Evolutionary conservation across 1,140 invertebrate species (phyloP), one percentile per base, ranked within the genome.

Genomic region (Orchesella cincta): DNA sequence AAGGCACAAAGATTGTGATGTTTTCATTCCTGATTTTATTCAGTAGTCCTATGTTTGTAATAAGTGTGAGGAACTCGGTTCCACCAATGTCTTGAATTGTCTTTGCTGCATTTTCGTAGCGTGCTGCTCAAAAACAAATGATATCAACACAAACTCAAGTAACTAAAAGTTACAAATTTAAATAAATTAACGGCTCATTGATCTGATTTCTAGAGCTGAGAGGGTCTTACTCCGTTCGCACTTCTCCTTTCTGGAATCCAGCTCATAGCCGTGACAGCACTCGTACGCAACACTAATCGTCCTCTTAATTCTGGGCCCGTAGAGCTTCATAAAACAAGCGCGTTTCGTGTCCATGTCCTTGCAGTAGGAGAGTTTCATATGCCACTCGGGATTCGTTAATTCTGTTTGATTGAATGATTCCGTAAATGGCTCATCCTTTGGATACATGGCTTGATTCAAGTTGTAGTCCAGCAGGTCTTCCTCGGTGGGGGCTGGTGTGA

Each of bases 191-290:
- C n/a, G n/a, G n/a, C n/a, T n/a, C n/a, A n/a, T n/a, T n/a, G n/a
- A n/a, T n/a, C n/a, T n/a, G n/a, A n/a, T n/a, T n/a, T n/a, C n/a
- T n/a, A n/a, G n/a, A n/a, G n/a, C n/a, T n/a, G n/a, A n/a, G n/a
- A n/a, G n/a, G 1, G 29, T 26, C 78, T 77, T 80, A 85, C 89
- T 85, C 83, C 88, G 86, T 79, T 83, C 80, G 83, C 88, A 87
- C 78, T 85, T 84, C 81, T 85, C 81, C 20, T 84, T 84, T 33
- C 85, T 85, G 8, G 84, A 82, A 72, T 85, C 83, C 75, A 88
- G 85, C 74, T 85, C 83, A 83, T 86, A 90, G 26, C 89, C 89
- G 78, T 89, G 86, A 80, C 90, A 90, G 80, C 90, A 90, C 82
- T 89, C 88, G 74, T 89, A 88, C 36, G 28, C 34, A 33, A 76